Evolutionary conservation across 2,113 vertebrate genomes (phyloP).

Genomic region (Daubentonia madagascariensis): DNA sequence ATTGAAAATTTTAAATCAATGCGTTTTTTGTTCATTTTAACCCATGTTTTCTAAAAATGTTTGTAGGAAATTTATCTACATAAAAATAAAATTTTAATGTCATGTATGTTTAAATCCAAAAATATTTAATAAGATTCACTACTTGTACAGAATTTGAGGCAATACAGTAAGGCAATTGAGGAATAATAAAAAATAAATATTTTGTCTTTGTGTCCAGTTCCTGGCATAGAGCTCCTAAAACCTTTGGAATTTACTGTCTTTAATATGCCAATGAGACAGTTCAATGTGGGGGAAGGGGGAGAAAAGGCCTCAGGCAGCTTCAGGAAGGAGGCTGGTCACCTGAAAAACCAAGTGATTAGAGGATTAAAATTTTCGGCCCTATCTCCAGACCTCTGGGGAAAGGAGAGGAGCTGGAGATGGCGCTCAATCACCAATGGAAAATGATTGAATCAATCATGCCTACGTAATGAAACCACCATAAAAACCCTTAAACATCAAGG

Average conservation of each 20-base stretch:
- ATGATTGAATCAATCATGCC: neutral
- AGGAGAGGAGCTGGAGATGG: neutral
- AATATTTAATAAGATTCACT: neutral
- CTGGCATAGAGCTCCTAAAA: neutral
- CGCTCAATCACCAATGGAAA: neutral
- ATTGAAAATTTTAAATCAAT: neutral
- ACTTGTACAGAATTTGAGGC: neutral
- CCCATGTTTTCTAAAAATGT: neutral
- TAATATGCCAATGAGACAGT: neutral
- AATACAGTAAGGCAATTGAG: neutral
- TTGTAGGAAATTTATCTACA: neutral
- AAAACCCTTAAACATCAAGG: neutral
- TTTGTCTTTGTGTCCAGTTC: neutral
- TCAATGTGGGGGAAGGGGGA: neutral
- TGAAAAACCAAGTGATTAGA: neutral
- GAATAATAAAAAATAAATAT: constrained; percentile 2
- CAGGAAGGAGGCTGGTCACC: neutral
- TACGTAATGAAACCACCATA: neutral
- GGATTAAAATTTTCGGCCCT: neutral
- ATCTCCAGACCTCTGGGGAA: neutral
- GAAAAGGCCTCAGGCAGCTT: neutral
- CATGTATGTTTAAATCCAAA: neutral
- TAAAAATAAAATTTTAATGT: neutral
- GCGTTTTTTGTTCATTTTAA: constrained; percentile 5
- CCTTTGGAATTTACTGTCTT: neutral